Conservation (phyloP, 2,797 vertebrate species). For the Phrynocephalus guinanensis region DNA sequence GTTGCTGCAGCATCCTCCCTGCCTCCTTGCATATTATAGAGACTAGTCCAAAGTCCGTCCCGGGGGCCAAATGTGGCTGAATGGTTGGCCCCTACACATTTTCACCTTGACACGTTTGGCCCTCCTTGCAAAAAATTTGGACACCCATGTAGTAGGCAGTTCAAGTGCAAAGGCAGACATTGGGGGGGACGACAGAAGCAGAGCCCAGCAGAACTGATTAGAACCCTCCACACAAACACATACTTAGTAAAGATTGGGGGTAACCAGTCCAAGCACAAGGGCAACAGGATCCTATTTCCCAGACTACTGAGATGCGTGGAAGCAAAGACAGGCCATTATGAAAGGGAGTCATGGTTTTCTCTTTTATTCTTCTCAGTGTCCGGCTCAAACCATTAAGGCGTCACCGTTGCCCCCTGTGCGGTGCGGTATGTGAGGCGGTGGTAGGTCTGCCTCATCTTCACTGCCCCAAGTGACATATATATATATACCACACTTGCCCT, state of each 20-base stretch:
- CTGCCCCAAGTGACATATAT: too few relatives aligned
- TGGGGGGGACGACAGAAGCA: neutral
- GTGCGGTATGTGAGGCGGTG: neutral
- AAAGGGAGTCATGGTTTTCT: neutral
- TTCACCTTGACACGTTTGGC: too few relatives aligned
- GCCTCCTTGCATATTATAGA: too few relatives aligned
- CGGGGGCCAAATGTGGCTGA: too few relatives aligned
- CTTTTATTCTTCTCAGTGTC: neutral
- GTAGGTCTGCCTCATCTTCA: neutral
- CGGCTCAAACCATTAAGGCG: neutral
- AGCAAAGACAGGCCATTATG: neutral
- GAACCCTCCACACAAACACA: neutral
- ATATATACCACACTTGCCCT: neutral
- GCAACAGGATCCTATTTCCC: neutral
- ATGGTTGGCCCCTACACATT: too few relatives aligned
- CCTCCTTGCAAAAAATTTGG: too few relatives aligned
- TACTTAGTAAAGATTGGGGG: neutral
- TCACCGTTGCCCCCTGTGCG: neutral
- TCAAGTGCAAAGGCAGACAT: too few relatives aligned
- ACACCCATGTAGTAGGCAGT: too few relatives aligned
- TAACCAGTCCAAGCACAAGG: too few relatives aligned
- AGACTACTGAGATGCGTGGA: neutral
- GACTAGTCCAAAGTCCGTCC: too few relatives aligned
- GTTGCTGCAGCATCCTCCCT: too few relatives aligned
- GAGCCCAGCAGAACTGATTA: neutral